Conservation (phyloP, 2,113 vertebrate genomes). For the Ornithorhynchus anatinus region DNA sequence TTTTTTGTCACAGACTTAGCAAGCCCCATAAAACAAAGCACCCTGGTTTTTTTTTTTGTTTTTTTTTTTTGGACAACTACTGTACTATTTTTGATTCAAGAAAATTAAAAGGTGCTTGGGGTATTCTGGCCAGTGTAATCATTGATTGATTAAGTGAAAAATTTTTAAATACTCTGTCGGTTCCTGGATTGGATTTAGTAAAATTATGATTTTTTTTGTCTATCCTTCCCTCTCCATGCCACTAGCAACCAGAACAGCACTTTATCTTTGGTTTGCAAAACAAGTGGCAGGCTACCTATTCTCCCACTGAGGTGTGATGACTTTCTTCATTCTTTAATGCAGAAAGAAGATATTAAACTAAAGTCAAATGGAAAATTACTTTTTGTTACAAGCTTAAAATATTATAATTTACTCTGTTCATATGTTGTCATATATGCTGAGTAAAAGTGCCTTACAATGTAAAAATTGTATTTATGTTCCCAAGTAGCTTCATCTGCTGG, state of each 20-base stretch:
- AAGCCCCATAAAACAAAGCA: slow-evolving; percentile 64
- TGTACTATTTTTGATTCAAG: slow-evolving; percentile 61
- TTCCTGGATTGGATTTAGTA: slow-evolving; percentile 54
- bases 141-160: slow-evolving; percentile 58
- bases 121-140: slow-evolving; percentile 66
- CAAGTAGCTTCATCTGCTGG: slow-evolving; percentile 74
- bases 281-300: slow-evolving; percentile 65
- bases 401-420: slow-evolving; percentile 61
- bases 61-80: slow-evolving; percentile 73
- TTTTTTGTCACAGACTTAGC: slow-evolving; percentile 63
- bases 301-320: slow-evolving; percentile 67
- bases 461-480: slow-evolving; percentile 80
- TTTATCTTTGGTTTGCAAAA: slow-evolving; percentile 68
- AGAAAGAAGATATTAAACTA: slow-evolving; percentile 54
- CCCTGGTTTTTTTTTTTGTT: no score
- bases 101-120: slow-evolving; percentile 62
- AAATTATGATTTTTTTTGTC: slow-evolving; percentile 47
- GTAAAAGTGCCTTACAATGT: slow-evolving; percentile 83
- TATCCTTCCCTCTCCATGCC: slow-evolving; percentile 63
- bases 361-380: slow-evolving; percentile 56
- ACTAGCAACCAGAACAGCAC: slow-evolving; percentile 66
- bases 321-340: slow-evolving; percentile 46
- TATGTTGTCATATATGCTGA: slow-evolving; percentile 70
- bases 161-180: slow-evolving; percentile 55
- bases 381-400: slow-evolving; percentile 57